Evolutionary conservation across 2,888 invertebrate species (phyloP).

Genomic region (Drosophila anomalata): DNA sequence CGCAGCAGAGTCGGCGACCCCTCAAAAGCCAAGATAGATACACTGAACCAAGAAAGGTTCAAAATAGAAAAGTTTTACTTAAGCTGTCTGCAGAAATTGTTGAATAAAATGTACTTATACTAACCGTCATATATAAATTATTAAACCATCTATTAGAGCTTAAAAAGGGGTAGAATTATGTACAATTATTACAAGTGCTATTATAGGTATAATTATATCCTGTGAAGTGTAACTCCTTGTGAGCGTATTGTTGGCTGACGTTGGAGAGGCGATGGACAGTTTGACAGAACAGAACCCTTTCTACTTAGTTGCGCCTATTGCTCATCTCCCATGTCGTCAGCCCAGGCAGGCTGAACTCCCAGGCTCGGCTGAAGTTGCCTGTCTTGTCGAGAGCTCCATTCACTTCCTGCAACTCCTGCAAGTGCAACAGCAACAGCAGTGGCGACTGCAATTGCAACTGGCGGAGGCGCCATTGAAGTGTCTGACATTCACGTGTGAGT

Average conservation of each 20-base stretch:
- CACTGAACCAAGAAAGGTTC: neutral
- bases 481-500: conserved; percentile 70
- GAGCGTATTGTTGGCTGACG: neutral
- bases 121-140: too few relatives aligned
- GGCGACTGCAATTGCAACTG: conserved; percentile 9
- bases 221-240: conserved; percentile 1
- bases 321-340: conserved; percentile 29
- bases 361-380: conserved; percentile 59
- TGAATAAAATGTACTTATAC: too few relatives aligned
- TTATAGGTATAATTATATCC: neutral
- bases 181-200: too few relatives aligned
- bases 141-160: too few relatives aligned
- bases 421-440: conserved; percentile 28
- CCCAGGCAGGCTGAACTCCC: conserved; percentile 57
- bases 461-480: conserved; percentile 62
- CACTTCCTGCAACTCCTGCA: conserved; percentile 58
- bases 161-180: too few relatives aligned
- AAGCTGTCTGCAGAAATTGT: too few relatives aligned
- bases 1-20: conserved; percentile 13
- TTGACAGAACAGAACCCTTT: conserved; percentile 18
- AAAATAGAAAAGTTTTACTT: too few relatives aligned
- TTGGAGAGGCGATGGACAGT: conserved; percentile 4
- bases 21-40: neutral
- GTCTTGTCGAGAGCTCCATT: conserved; percentile 62
- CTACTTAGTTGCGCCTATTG: conserved; percentile 1